Evolutionary conservation across 1,140 invertebrate species (phyloP), one percentile per base, ranked within the genome.

Genomic region (Batillaria attramentaria): DNA sequence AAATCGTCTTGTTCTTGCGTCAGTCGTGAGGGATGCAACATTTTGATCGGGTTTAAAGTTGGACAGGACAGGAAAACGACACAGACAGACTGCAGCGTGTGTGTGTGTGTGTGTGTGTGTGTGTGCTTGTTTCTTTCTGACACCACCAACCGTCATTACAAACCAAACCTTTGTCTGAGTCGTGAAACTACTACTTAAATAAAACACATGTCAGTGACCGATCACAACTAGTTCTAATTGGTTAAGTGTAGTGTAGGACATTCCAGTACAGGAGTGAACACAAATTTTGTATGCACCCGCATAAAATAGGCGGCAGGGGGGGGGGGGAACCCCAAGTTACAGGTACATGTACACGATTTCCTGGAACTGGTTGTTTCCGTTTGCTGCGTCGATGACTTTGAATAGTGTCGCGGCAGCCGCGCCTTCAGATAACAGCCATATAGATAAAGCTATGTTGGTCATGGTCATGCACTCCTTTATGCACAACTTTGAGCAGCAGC

Each of bases 71-170:
- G n/a, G n/a, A n/a, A n/a, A n/a, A n/a, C n/a, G n/a, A n/a, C n/a
- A n/a, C n/a, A n/a, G n/a, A n/a, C n/a, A n/a, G n/a, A n/a, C n/a
- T 6, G 57, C 24, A 31, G 24, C 8, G 6, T 60, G 57, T 60
- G 57, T 60, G 24, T 60, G 57, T 60, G 57, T 60, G 57, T 60
- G 24, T 60, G 57, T 60, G 24, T 60, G 57, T 60, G 24, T 60
- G 57, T 8, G 31, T 60, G 57, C 31, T n/a, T 60, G 57, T 60
- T 5, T 60, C 24, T 60, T 6, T 60, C 24, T 60, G n/a, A n/a
- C n/a, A n/a, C n/a, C n/a, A n/a, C n/a, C n/a, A n/a, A n/a, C n/a
- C n/a, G n/a, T n/a, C n/a, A n/a, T n/a, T n/a, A n/a, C n/a, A n/a
- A n/a, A n/a, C n/a, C n/a, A n/a, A n/a, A n/a, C n/a, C n/a, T n/a